Evolutionary conservation across 1,140 invertebrate genomes (phyloP), one percentile per base, ranked within the genome.

Genomic region (Cardiocondyla obscurior): DNA sequence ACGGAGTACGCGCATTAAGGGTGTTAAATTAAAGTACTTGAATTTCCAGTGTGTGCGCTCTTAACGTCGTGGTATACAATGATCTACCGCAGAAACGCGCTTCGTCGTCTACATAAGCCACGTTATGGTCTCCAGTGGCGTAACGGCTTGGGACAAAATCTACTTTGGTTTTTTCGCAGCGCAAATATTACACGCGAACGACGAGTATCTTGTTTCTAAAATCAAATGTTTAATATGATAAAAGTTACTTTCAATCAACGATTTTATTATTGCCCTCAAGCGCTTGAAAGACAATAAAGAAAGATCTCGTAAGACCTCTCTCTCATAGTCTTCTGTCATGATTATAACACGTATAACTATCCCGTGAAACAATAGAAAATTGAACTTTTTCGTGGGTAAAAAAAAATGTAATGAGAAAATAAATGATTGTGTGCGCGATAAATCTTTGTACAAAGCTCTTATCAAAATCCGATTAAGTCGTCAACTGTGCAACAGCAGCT

Each of bases 71-170:
- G 28, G 36, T 76, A 36, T 25, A 39, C 72, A 39, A 84, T 53
- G 83, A 83, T 64, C 81, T 58, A 83, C 46, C 81, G 76, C 77
- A 84, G 57, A 87, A 86, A 85, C 53, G 82, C 64, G 58, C 57
- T 62, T 58, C 72, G 73, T 60, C 65, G 53, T 82, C 73, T 85
- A 64, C 86, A 84, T 88, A 81, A 81, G 82, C 83, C 72, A 76
- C 60, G 46, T 83, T 69, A 62, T 36, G 16, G 33, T 39, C 0
- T 8, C 14, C 87, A 88, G 28, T 86, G 85, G 85, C 85, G 85
- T 87, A 87, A 64, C 55, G n/a, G 22, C 7, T 10, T 7, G 14
- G n/a, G 36, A 25, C 36, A 4, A 30, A 30, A 60, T 73, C 16
- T 2, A 6, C 30, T 30, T 60, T 30, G 16, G 14, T 36, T 16